Base-by-base conservation (phyloP, 2,888 invertebrate species). In the Meteorus cinctellus region DNA sequence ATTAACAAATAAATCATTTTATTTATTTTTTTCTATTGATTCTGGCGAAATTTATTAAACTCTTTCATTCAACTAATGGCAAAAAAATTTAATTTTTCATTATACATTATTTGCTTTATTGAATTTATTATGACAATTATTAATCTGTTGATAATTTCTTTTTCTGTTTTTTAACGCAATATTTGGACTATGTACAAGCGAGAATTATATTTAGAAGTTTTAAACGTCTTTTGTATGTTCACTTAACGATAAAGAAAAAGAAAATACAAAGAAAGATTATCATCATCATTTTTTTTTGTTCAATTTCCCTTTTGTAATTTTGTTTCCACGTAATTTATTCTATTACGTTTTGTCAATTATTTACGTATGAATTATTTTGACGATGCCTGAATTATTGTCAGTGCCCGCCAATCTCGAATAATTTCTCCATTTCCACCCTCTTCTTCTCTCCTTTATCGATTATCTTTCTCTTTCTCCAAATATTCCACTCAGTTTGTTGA, bases 361-460 rank as follows among this genome's bases (percentile, higher is more conserved):
- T 60, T 36, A 41, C 55, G 55, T 36, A 29, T 48, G 45, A 72
- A 45, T 45, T 72, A 31, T 45, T 55, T 19, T 48, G 63, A 63
- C 63, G 72, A 48, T 72, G 63, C 27, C 55, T 62, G 65, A 74
- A 75, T 80, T 79, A 78, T 77, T 76, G 77, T 79, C 75, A 76
- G 70, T 77, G 72, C 73, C 69, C 74, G 73, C 75, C 51, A 76
- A 41, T 41, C 41, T 45, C 59, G 55, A 60, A 74, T 66, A 69
- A 63, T 24, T 70, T 62, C 60, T 71, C 59, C 67, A 67, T 74
- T 65, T 63, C 55, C 66, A 48, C 41, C 45, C 62, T 27, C 63
- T 27, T 74, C 55, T 19, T 65, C 60, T 36, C 31, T 31, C 63
- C 68, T 55, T 68, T 29, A 74, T 59, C 34, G 36, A 62, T 27